Evolutionary conservation across 2,888 invertebrate species (phyloP).

Genomic region (Erynnis tages): DNA sequence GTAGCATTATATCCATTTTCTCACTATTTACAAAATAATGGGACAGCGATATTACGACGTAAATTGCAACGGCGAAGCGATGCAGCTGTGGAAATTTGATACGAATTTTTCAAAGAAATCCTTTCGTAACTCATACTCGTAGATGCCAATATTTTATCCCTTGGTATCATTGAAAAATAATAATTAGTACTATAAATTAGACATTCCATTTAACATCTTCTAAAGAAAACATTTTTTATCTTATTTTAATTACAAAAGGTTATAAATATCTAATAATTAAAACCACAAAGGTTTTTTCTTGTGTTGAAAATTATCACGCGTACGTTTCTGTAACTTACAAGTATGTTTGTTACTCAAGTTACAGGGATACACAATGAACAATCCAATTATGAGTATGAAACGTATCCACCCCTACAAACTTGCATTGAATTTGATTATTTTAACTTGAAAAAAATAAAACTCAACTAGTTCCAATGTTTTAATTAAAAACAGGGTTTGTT

Average conservation of each 20-base stretch:
- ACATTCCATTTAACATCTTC: no score
- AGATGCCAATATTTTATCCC: no score
- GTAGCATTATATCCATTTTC: not conserved
- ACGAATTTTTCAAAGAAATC: slow-evolving; percentile 11
- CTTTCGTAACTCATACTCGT: not conserved
- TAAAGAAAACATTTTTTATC: no score
- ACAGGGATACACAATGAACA: not conserved
- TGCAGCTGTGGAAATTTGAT: slow-evolving; percentile 17
- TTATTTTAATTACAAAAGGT: no score
- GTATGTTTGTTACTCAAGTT: no score
- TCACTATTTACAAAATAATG: slow-evolving; percentile 22
- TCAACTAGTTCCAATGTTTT: not conserved
- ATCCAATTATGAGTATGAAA: not conserved
- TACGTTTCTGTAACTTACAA: no score
- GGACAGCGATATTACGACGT: slow-evolving; percentile 19
- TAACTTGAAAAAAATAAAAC: not conserved
- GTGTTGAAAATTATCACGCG: no score
- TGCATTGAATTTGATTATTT: not conserved
- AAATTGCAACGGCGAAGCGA: slow-evolving; percentile 10
- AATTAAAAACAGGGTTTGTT: slow-evolving; percentile 6
- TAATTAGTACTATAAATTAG: no score
- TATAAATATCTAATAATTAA: no score
- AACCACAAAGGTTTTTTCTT: no score
- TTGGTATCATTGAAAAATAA: no score
- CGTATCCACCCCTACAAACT: not conserved